Base-by-base conservation (phyloP, 2,888 invertebrate species). In the Atethmia centrago region DNA sequence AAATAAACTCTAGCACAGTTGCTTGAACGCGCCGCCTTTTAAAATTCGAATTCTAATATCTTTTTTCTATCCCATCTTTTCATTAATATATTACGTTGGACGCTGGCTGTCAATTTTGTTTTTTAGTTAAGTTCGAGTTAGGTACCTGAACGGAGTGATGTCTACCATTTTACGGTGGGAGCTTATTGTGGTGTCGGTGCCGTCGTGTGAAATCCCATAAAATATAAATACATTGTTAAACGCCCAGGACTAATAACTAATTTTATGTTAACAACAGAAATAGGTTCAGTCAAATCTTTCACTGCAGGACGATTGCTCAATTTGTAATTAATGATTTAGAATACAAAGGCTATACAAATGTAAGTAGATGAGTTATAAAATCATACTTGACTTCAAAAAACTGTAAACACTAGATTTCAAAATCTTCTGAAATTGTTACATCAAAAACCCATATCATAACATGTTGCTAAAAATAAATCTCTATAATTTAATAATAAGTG, bases 51-150 rank as follows among this genome's bases (percentile, higher is more conserved):
- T 92, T 90, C 91, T 92, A 91, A 92, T 92, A 91, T 90, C 87
- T 94, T 95, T 93, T 93, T 94, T 94, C 89, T 89, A 89, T 88
- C 90, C 91, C 92, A 93, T 94, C 95, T 95, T 95, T 95, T 95
- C 95, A 95, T 96, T 96, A 95, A 95, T 95, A 95, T 95, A 95
- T 95, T 94, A 94, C 91, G 91, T 93, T 89, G 93, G 92, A 90
- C 90, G 90, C 87, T 91, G 90, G 90, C 93, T 94, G 95, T 95
- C 95, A 94, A 92, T 92, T 92, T 92, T 85, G 88, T 92, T 93
- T 94, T 93, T 86, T 88, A 71, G 78, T 85, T 70, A 79, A 87
- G 85, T 88, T 89, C 87, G 88, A 89, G 86, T 67, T 81, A 69
- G 89, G 87, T 93, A 92, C 93, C 92, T 93, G 92, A 87, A 85